Evolutionary conservation across 2,888 invertebrate species (phyloP), one percentile per base, ranked within the genome.

Genomic region (Rotaria sp.): DNA sequence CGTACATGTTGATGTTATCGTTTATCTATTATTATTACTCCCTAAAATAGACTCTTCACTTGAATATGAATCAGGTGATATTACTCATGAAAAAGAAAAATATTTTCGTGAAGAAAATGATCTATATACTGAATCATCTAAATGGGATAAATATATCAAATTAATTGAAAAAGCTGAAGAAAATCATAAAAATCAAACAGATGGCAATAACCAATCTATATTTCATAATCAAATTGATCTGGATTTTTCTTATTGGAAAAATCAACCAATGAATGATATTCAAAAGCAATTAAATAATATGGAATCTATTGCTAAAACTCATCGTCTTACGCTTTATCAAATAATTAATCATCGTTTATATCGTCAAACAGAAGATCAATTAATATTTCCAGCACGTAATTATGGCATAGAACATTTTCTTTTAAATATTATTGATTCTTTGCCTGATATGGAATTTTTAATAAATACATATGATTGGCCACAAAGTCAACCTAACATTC

Each of bases 401-500:
- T 93, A 94, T 87, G 97, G 97, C 24, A 93, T 97, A 50, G 96
- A 97, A 91, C 94, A 97, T 91, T 97, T 96, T 90, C 90, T 97
- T 38, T 91, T 93, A 86, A 93, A 93, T 89, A 89, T 95, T 11
- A 92, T 95, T 75, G 90, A 93, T 13, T 93, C 94, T 88, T 90
- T 96, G 85, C 94, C 95, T 0, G 93, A 97, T 90, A 93, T 94
- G 92, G 97, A 97, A 90, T 92, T 97, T 87, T 92, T 95, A 26
- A 91, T 97, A 38, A 98, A 98, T 90, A 95, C 95, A 0, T 93
- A 96, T 87, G 97, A 97, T 91, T 96, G 96, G 94, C 97, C 97
- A 8, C 96, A 96, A 92, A 38, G 26, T 45, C 92, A 92, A 57
- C 90, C 92, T 15, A 93, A 90, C 21, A 84, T 94, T 52, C 97